Evolutionary conservation across 2,113 vertebrate genomes (phyloP), one percentile per base, ranked within the genome.

Genomic region (Thalassoma bifasciatum): DNA sequence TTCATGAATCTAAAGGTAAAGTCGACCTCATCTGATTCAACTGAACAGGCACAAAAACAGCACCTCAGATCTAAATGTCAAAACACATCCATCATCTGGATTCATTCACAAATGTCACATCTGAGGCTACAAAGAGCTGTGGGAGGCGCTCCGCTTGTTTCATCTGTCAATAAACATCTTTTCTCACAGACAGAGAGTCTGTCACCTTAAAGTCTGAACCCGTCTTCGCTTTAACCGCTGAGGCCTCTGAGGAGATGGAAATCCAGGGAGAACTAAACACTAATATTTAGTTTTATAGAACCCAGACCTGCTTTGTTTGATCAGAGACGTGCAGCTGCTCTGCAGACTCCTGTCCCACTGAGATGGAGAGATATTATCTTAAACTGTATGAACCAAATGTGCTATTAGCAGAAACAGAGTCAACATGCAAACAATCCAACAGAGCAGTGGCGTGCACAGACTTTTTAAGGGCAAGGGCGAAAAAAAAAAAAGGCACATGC

Each of bases 41-140:
- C 44, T 42, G 2, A 30, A 22, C 8, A 66, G 38, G 8, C 23
- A 2, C 3, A 36, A 42, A 9, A 44, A 46, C 10, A 58, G 8
- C 38, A 37, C n/a, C 16, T 16, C 12, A 38, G 24, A 51, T 53
- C 24, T 37, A 59, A 59, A 78, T 26, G 38, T 53, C 46, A 59
- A 64, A 51, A 52, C 24, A 53, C 26, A 44, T 26, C 9, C 3
- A 44, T 51, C 52, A n/a, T 51, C n/a, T 34, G 9, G 40, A 10
- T 66, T 13, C 53, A 75, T 40, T 30, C 62, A 12, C 44, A 58
- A 8, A n/a, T 65, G 60, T 65, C 61, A 26, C 46, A 34, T 17
- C 26, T n/a, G 21, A 26, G 21, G 40, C 7, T 37, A 73, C 38
- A 56, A 56, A 47, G 51, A 42, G 26, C 21, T 50, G 11, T 10